Conservation (phyloP, 1,140 invertebrate genomes). For the Drosophila truncata region DNA sequence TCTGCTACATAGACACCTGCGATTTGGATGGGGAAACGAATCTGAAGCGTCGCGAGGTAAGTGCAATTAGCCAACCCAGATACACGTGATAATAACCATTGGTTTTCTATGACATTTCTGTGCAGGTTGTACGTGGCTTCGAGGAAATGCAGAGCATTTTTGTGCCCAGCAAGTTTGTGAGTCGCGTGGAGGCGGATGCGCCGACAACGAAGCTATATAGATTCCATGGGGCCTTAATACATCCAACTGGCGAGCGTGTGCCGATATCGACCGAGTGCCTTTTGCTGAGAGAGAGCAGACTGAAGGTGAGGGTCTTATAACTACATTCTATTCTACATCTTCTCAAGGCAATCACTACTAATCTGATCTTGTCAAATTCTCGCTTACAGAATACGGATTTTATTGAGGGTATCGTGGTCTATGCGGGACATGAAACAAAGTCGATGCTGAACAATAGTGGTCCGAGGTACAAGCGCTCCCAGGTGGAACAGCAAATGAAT, state of each 20-base stretch:
- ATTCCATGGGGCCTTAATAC: conserved; percentile 95
- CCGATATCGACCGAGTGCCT: conserved; percentile 97
- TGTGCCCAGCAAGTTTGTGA: conserved; percentile 92
- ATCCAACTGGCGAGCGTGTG: conserved; percentile 92
- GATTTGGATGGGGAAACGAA: conserved; percentile 99
- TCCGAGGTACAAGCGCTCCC: conserved; percentile 97
- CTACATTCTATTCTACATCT: background rate
- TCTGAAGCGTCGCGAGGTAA: conserved; percentile 96
- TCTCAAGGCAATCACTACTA: background rate
- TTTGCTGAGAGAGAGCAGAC: conserved; percentile 95
- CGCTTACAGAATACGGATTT: conserved; percentile 87
- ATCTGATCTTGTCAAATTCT: background rate
- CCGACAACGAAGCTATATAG: conserved; percentile 98
- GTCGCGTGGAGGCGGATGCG: conserved; percentile 94
- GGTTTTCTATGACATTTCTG: conserved; percentile 4
- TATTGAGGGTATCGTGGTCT: conserved; percentile 98
- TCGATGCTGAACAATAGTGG: conserved; percentile 99
- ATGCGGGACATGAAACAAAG: conserved; percentile 99
- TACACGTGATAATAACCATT: conserved; percentile 44
- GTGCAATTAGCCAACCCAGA: conserved; percentile 17
- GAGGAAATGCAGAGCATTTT: conserved; percentile 90
- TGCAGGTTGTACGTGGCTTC: conserved; percentile 85
- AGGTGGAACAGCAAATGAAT: conserved; percentile 97
- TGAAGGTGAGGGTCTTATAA: conserved; percentile 93
- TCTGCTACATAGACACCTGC: conserved; percentile 98